These are phyloP conservation scores for Geophilus truncorum DNA, from an alignment of 2,888 invertebrate species.

Conservation along the genomic window DNA sequence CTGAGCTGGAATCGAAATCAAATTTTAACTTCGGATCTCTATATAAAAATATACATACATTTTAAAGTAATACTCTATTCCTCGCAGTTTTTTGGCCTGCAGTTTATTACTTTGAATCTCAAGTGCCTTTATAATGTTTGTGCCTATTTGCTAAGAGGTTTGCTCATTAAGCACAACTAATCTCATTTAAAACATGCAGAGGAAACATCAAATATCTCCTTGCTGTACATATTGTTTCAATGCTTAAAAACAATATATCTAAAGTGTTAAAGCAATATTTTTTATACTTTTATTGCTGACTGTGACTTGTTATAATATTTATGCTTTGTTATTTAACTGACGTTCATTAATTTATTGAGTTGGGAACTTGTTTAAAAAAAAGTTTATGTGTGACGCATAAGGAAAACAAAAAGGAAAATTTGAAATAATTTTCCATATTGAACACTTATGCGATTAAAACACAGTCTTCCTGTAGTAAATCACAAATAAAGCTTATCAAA, in stretches of 20 bases:
- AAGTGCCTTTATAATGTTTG: conserved; percentile 8
- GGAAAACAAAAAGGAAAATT: background rate
- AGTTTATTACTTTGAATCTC: background rate
- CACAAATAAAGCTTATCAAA: conserved; percentile 8
- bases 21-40: background rate
- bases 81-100: background rate
- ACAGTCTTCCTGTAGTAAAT: background rate
- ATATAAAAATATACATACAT: too few relatives aligned
- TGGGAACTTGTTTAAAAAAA: background rate
- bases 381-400: background rate
- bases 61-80: background rate
- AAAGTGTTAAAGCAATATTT: background rate
- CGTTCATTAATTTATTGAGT: background rate
- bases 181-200: background rate
- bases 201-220: background rate
- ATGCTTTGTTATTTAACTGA: background rate
- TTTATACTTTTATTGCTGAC: background rate
- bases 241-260: too few relatives aligned
- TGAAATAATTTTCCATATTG: background rate
- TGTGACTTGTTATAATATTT: background rate
- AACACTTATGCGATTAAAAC: background rate
- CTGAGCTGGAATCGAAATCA: background rate
- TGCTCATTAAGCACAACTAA: background rate
- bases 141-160: background rate
- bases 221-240: background rate